Evolutionary conservation across 2,888 invertebrate genomes (phyloP).

Genomic region (Eledona agricola): DNA sequence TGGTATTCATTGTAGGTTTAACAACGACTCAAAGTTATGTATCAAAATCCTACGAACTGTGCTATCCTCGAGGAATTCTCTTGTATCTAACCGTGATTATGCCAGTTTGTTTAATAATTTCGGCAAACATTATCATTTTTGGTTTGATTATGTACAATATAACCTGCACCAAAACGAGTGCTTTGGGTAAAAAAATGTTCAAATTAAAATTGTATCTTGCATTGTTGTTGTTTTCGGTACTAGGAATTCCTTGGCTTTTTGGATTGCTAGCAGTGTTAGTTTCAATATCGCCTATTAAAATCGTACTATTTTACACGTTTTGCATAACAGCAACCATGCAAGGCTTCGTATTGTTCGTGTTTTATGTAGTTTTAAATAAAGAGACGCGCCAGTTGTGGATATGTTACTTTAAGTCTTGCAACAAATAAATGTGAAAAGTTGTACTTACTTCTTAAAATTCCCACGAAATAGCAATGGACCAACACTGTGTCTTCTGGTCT

Average conservation of each 20-base stretch:
- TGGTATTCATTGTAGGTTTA: conserved; percentile 65
- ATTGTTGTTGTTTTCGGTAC: conserved; percentile 68
- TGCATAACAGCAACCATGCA: conserved; percentile 67
- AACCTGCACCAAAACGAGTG: conserved; percentile 57
- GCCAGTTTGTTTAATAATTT: conserved; percentile 66
- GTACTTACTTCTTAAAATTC: conserved; percentile 21
- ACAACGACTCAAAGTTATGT: conserved; percentile 64
- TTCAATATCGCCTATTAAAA: conserved; percentile 44
- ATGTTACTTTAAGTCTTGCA: conserved; percentile 48
- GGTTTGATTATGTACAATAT: conserved; percentile 65
- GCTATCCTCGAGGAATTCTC: conserved; percentile 67
- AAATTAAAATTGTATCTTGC: conserved; percentile 68
- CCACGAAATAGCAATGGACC: conserved; percentile 5
- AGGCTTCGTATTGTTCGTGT: conserved; percentile 70
- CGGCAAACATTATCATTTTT: conserved; percentile 69
- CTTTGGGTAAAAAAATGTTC: conserved; percentile 59
- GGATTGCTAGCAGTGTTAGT: conserved; percentile 64
- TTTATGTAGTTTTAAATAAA: conserved; percentile 69
- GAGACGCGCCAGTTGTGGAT: conserved; percentile 68
- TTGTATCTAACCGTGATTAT: conserved; percentile 67
- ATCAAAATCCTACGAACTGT: conserved; percentile 63
- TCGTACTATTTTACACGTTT: conserved; percentile 63
- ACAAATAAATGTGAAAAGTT: conserved; percentile 10
- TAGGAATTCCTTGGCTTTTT: conserved; percentile 71
- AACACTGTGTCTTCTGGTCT: conserved; percentile 26